phyloP scores from a whole-genome alignment of 2,888 invertebrate species.

The Pherbina coryleti region DNA sequence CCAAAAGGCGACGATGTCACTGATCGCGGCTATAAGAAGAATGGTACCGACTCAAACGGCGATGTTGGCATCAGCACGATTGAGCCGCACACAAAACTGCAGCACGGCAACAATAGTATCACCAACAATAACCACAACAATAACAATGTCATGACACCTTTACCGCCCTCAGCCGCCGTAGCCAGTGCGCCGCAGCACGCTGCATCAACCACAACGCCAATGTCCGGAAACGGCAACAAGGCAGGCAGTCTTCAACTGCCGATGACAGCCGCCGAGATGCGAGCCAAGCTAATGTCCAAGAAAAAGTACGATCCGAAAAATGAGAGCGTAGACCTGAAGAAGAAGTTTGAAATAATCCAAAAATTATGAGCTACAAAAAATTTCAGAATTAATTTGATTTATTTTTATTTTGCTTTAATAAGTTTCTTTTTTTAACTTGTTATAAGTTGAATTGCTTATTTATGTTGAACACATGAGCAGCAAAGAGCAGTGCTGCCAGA shows the following conservation, averaged over 20 bases:
- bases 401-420: no score
- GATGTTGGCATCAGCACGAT: neutral
- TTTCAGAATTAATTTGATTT: no score
- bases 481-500: neutral
- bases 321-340: constrained; percentile 89
- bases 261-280: constrained; percentile 93
- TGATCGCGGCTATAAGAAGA: constrained; percentile 47
- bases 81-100: constrained; percentile 30
- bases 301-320: constrained; percentile 93
- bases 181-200: neutral
- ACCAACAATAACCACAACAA: constrained; percentile 44
- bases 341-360: constrained; percentile 94
- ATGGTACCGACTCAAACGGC: constrained; percentile 9
- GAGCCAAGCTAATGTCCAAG: constrained; percentile 85
- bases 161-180: constrained; percentile 34
- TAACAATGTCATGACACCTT: constrained; percentile 38
- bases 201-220: constrained; percentile 13
- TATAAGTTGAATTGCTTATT: no score
- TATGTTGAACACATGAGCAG: no score
- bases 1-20: constrained; percentile 53
- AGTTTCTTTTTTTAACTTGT: no score
- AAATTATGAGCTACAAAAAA: constrained; percentile 76
- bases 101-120: constrained; percentile 18
- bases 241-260: constrained; percentile 78
- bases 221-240: constrained; percentile 38